Conservation (phyloP, 2,888 invertebrate genomes). For the Sarcophaga rosellei region DNA sequence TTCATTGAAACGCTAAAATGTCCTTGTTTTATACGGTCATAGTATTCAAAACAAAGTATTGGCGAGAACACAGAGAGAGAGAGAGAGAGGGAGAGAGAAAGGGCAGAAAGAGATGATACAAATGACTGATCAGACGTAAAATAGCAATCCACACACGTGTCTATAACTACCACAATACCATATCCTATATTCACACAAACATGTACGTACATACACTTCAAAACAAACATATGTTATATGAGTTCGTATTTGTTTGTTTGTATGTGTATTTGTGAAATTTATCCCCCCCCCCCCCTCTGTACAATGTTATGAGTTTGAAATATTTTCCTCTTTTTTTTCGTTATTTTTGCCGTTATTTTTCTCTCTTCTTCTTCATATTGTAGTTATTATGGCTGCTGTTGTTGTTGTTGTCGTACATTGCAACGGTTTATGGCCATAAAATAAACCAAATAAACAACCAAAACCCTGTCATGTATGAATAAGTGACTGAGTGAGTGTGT, state of each 20-base stretch:
- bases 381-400: not conserved
- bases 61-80: not conserved
- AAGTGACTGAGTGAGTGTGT: slow-evolving; percentile 24
- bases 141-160: slow-evolving; percentile 49
- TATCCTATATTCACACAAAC: slow-evolving; percentile 6
- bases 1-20: not conserved
- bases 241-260: not conserved
- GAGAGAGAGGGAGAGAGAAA: not conserved
- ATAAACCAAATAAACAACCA: slow-evolving; percentile 79
- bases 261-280: slow-evolving; percentile 29
- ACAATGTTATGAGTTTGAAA: slow-evolving; percentile 37
- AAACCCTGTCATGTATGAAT: slow-evolving; percentile 76
- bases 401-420: slow-evolving; percentile 58
- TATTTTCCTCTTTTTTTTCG: slow-evolving; percentile 8
- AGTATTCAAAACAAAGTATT: slow-evolving; percentile 8
- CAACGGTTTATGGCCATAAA: slow-evolving; percentile 78
- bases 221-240: slow-evolving; percentile 2
- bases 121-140: slow-evolving; percentile 54
- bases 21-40: slow-evolving; percentile 39
- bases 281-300: not conserved
- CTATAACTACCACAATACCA: slow-evolving; percentile 18
- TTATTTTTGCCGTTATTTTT: not conserved
- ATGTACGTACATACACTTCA: not conserved
- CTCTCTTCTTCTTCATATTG: too few relatives aligned
- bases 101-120: slow-evolving; percentile 2